Base-by-base conservation (phyloP, 2,797 vertebrate genomes). In the Gallinago stenura region DNA sequence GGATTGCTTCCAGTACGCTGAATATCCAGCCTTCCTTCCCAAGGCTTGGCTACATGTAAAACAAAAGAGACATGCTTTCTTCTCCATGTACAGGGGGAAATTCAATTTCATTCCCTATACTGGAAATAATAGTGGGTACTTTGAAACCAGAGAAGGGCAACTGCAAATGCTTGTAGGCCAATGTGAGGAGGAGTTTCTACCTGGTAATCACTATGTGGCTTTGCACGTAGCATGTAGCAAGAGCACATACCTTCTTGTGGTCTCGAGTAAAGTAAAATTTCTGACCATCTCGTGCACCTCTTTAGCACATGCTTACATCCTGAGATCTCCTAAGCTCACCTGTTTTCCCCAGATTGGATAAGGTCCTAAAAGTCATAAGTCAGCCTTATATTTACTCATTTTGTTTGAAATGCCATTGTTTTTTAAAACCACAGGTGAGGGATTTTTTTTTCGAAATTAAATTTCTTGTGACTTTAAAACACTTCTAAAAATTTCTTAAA, bases 11-110 rank as follows among this genome's bases (percentile, higher is more conserved):
- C 96, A 93, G 70, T 6, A 25, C 3, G 37, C 41, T 79, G 41
- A 89, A 70, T 68, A 70, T 39, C 60, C 53, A 93, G 24, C 39
- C 68, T 84, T 89, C 71, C 45, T 94, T 83, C 57, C 71, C 65
- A 64, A 89, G 53, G n/a, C 30, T 80, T 88, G 26, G 4, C 19
- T 71, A 33, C 50, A 26, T 56, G 50, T 28, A 56, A 78, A 90
- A 54, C 50, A 90, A 90, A 83, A 94, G 35, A 45, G 75, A 80
- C n/a, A 75, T 75, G 35, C 37, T 73, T 71, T 81, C 43, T 57
- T 77, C 48, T 80, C 48, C 45, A 87, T 66, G 9, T 39, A 69
- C 15, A 7, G 48, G 30, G 6, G 4, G 69, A 89, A 70, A n/a
- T 77, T 66, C 72, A 20, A n/a, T 90, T 91, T 62, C 3, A 1